phyloP scores from a whole-genome alignment of 2,113 vertebrate species.

The Gadus macrocephalus region DNA sequence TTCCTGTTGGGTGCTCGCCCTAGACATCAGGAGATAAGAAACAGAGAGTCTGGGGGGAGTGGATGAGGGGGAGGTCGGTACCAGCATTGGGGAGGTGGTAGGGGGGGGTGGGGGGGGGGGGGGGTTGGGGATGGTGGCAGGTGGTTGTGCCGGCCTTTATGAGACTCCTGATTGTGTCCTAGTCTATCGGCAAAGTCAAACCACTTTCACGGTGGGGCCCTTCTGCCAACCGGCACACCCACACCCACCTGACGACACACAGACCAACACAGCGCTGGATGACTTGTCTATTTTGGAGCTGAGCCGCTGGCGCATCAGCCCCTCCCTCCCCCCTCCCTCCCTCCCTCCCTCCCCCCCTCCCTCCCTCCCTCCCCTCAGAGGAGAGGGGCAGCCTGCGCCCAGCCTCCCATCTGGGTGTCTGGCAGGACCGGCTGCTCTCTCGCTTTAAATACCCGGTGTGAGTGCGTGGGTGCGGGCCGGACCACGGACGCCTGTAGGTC shows the following conservation, averaged over 20 bases:
- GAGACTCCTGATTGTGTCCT: too few species aligned
- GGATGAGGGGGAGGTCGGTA: neutral
- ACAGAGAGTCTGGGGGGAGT: too few species aligned
- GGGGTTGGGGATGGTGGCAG: too few species aligned
- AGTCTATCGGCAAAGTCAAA: neutral
- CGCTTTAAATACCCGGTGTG: too few species aligned
- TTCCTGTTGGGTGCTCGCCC: neutral
- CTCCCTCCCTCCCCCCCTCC: conserved; percentile 37
- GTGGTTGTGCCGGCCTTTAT: too few species aligned
- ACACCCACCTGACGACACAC: neutral
- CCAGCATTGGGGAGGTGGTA: neutral
- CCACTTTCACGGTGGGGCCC: neutral
- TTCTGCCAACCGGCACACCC: neutral
- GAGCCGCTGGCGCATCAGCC: too few species aligned
- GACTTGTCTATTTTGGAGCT: neutral
- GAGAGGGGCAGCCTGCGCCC: conserved; percentile 19
- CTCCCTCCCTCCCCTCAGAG: too few species aligned
- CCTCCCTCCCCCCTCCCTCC: conserved; percentile 35
- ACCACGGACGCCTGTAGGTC: too few species aligned
- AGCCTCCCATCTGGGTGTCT: conserved; percentile 31
- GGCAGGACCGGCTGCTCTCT: too few species aligned
- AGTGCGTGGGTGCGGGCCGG: too few species aligned
- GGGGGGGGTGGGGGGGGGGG: too few species aligned
- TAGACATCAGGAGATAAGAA: neutral
- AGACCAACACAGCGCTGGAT: conserved; percentile 16